phyloP scores from a whole-genome alignment of 2,888 invertebrate genomes.

The Drosophila stalkeri region DNA sequence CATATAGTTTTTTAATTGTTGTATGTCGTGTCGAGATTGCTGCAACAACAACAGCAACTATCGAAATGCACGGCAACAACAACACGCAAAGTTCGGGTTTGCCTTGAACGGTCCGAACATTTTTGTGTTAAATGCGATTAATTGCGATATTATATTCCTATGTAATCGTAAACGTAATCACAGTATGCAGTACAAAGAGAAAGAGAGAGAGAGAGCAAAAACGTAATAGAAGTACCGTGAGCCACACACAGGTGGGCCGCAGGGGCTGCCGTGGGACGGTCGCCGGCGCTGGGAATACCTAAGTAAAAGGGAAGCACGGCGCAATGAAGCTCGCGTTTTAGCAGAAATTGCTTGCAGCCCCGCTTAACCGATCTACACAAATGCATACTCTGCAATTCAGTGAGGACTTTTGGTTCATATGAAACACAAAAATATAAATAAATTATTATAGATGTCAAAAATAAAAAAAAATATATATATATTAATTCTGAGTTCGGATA shows the following conservation, averaged over 20 bases:
- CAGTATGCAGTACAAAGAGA: slow-evolving; percentile 52
- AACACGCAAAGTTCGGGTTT: slow-evolving; percentile 65
- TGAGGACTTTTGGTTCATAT: neutral
- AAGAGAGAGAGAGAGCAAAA: slow-evolving; percentile 63
- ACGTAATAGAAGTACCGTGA: slow-evolving; percentile 59
- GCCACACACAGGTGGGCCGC: neutral
- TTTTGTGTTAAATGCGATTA: slow-evolving; percentile 82
- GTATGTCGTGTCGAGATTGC: slow-evolving; percentile 72
- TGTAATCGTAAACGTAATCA: slow-evolving; percentile 81
- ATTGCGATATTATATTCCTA: slow-evolving; percentile 83
- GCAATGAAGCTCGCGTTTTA: slow-evolving; percentile 50
- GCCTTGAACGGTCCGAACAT: slow-evolving; percentile 69
- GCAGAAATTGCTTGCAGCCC: slow-evolving; percentile 1
- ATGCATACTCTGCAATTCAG: slow-evolving; percentile 5
- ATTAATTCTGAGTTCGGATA: too few species aligned
- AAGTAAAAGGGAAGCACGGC: slow-evolving; percentile 46
- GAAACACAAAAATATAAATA: too few species aligned
- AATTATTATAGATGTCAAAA: too few species aligned
- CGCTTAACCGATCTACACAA: neutral
- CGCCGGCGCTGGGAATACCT: slow-evolving; percentile 9
- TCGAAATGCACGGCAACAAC: slow-evolving; percentile 53
- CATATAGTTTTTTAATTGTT: slow-evolving; percentile 65
- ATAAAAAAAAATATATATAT: too few species aligned
- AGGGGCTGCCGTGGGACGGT: slow-evolving; percentile 1
- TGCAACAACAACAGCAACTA: slow-evolving; percentile 39